Evolutionary conservation across 23 tunicate species (phyloP).

Genomic region (Oikopleura dioica): DNA sequence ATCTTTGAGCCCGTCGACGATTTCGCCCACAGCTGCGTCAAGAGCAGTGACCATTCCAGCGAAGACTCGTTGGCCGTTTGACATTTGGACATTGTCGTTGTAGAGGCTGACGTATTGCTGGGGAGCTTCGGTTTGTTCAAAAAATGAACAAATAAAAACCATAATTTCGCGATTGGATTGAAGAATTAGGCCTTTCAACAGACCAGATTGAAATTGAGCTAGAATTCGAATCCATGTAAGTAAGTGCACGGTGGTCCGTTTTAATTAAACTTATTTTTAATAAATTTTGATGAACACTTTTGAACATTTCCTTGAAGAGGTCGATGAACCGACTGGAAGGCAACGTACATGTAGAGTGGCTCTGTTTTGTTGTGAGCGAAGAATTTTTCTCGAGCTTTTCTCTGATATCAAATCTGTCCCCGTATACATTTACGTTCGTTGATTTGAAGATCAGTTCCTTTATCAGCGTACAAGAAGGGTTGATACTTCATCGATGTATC

Average conservation of each 20-base stretch:
- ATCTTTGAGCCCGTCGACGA: slow-evolving; percentile 33
- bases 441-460: too few relatives aligned
- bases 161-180: background rate
- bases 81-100: background rate
- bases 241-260: too few relatives aligned
- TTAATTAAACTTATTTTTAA: background rate
- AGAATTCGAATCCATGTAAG: background rate
- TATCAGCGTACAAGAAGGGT: background rate
- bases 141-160: background rate
- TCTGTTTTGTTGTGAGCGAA: slow-evolving; percentile 3
- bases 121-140: too few relatives aligned
- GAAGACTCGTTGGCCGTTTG: slow-evolving; percentile 4
- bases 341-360: slow-evolving; percentile 43
- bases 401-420: too few relatives aligned
- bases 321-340: slow-evolving; percentile 47
- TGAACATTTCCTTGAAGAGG: slow-evolving; percentile 26
- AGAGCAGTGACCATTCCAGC: slow-evolving; percentile 85
- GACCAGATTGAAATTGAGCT: background rate
- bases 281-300: background rate
- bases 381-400: background rate
- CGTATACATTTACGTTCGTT: too few relatives aligned
- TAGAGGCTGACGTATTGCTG: background rate
- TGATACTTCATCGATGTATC: background rate
- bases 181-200: background rate
- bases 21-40: slow-evolving; percentile 59